Conservation (phyloP, 2,113 vertebrate species). For the Mesocricetus auratus region DNA sequence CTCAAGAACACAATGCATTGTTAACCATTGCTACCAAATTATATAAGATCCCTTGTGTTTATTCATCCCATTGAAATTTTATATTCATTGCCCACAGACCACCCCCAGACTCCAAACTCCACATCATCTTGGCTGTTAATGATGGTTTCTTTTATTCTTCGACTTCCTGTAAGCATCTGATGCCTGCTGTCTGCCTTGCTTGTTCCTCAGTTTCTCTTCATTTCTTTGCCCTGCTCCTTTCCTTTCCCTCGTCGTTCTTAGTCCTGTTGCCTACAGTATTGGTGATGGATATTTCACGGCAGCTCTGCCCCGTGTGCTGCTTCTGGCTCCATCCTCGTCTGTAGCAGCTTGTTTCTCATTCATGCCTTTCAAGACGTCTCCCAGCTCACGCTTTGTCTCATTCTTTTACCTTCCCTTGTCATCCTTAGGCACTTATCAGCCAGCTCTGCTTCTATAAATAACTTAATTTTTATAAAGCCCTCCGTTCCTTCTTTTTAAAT, state of each 20-base stretch:
- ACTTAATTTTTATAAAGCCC: neutral
- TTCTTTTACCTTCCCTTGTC: neutral
- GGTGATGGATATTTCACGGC: fast-evolving
- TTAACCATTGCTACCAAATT: neutral
- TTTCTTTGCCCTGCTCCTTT: neutral
- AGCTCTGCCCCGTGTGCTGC: neutral
- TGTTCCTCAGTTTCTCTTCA: neutral
- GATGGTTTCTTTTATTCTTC: neutral
- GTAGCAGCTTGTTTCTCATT: neutral
- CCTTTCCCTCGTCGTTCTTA: neutral
- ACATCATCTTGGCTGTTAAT: neutral
- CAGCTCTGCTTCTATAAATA: neutral
- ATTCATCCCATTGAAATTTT: neutral
- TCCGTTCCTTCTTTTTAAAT: neutral
- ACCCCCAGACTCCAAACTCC: neutral
- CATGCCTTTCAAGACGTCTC: neutral
- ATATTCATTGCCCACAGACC: too few relatives aligned
- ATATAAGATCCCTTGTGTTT: neutral
- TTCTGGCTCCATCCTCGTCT: neutral
- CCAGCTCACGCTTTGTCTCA: neutral
- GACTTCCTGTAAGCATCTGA: neutral
- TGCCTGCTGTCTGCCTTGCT: neutral
- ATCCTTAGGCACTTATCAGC: neutral
- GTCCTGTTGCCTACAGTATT: neutral
- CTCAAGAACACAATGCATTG: neutral